Percentiles rank a stretch among this genome's conserved stretches.
Conservation (phyloP, 2,888 invertebrate genomes). For the Hyposoter dolosus region DNA sequence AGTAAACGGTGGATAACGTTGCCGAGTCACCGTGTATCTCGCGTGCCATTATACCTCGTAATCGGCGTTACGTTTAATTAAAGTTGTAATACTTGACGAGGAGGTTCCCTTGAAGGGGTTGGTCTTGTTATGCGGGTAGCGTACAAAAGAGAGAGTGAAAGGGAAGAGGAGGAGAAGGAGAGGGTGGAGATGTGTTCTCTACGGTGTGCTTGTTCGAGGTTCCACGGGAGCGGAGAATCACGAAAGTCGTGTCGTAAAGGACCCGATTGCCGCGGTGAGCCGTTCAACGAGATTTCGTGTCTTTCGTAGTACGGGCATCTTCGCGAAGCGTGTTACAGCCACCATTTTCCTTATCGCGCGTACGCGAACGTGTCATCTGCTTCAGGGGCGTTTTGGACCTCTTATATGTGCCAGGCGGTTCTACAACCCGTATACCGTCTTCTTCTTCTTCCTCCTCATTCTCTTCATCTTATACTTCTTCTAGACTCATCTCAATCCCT, state of each 20-base stretch:
- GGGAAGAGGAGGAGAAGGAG: constrained; percentile 20
- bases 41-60: constrained; percentile 67
- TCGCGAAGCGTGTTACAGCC: constrained; percentile 81
- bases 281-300: constrained; percentile 74
- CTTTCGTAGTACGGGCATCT: constrained; percentile 84
- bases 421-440: constrained; percentile 40
- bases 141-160: constrained; percentile 61
- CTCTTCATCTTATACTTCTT: background rate
- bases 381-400: constrained; percentile 69
- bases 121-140: constrained; percentile 70
- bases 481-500: background rate
- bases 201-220: constrained; percentile 55
- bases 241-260: constrained; percentile 80
- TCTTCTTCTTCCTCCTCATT: constrained; percentile 21
- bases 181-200: constrained; percentile 47
- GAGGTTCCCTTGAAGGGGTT: constrained; percentile 63
- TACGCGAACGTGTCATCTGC: constrained; percentile 84
- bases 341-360: constrained; percentile 81
- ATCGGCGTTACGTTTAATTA: constrained; percentile 79
- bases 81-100: constrained; percentile 76
- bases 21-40: constrained; percentile 52
- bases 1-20: constrained; percentile 52
- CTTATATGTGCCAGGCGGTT: constrained; percentile 54
- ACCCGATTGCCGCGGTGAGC: constrained; percentile 76
- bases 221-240: constrained; percentile 71